Base-by-base conservation (phyloP, 2,797 vertebrate genomes). In the Lateolabrax maculatus region DNA sequence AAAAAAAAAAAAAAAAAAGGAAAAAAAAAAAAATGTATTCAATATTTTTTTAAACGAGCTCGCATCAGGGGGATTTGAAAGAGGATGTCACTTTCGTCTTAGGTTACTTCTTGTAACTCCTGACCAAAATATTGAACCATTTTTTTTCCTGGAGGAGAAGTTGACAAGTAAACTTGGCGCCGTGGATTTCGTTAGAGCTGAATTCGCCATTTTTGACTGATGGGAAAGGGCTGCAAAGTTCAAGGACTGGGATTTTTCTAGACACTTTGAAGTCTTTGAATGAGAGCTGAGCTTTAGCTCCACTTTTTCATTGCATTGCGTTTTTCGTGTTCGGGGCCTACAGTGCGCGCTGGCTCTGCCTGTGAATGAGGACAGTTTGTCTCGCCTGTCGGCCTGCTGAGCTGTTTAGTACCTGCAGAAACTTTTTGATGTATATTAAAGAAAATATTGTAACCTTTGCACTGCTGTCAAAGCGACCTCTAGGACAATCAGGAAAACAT, bases 131-230 rank as follows among this genome's bases (percentile, higher is more conserved):
- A 52, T 79, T 1, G 3, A 64, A 62, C 9, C 11, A 5, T 39
- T 69, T 31, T n/a, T 39, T 69, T 29, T 48, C 61, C 62, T 44
- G 55, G 70, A 80, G 57, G 71, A 69, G 49, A 77, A 55, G 60
- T 68, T 77, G 67, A 64, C 57, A 72, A 43, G 52, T 62, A 21
- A 46, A 65, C 25, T 81, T 84, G 74, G 61, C 71, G 65, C 69
- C 41, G 75, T 76, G 79, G 80, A 85, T 79, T 86, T 83, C 46
- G 48, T 84, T 84, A 70, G 77, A 80, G 85, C 64, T 39, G 71
- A 90, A 91, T 87, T 92, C 92, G 91, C 93, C 89, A 92, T 93
- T 92, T 93, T 93, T 87, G 70, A 87, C 75, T 80, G 78, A 86
- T 70, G 46, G 66, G 51, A 66, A 79, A 77, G 75, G 25, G 3